phyloP scores from a whole-genome alignment of 2,113 vertebrate genomes.

The Thinocorus orbignyianus region DNA sequence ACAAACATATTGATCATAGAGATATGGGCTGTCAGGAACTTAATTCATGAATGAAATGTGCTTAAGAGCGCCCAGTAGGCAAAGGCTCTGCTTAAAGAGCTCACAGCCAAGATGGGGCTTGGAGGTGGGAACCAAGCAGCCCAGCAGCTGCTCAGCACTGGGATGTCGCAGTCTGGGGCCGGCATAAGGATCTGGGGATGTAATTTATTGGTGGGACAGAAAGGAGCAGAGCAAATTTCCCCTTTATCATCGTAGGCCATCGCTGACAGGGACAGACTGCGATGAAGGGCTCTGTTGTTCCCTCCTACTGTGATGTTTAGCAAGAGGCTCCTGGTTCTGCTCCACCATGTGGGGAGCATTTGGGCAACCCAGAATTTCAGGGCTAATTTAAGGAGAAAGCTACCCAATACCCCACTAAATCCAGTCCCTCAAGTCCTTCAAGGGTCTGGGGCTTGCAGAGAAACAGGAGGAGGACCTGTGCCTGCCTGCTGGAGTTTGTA shows the following conservation, averaged over 20 bases:
- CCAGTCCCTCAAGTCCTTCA: not conserved
- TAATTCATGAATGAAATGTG: constrained; percentile 83
- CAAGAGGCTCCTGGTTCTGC: not conserved
- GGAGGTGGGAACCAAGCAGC: not conserved
- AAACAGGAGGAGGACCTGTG: fast-evolving
- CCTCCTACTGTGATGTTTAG: not conserved
- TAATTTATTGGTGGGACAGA: not conserved
- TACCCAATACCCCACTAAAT: not conserved
- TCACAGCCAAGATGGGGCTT: not conserved
- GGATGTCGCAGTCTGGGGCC: not conserved
- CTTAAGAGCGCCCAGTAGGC: constrained; percentile 67
- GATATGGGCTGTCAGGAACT: constrained; percentile 82
- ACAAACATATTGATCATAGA: constrained; percentile 85
- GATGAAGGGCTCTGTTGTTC: not conserved
- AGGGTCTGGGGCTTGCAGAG: not conserved
- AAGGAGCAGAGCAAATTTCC: not conserved
- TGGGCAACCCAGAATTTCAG: not conserved
- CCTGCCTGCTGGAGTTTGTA: not conserved
- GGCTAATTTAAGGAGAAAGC: not conserved
- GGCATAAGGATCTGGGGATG: not conserved
- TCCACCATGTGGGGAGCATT: fast-evolving
- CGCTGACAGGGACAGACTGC: not conserved
- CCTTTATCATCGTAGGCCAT: fast-evolving
- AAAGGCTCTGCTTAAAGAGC: constrained; percentile 52
- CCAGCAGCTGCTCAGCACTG: not conserved